These are phyloP conservation scores for Aradophagus sp. DNA, from an alignment of 1,140 invertebrate species.

Conservation along the genomic window DNA sequence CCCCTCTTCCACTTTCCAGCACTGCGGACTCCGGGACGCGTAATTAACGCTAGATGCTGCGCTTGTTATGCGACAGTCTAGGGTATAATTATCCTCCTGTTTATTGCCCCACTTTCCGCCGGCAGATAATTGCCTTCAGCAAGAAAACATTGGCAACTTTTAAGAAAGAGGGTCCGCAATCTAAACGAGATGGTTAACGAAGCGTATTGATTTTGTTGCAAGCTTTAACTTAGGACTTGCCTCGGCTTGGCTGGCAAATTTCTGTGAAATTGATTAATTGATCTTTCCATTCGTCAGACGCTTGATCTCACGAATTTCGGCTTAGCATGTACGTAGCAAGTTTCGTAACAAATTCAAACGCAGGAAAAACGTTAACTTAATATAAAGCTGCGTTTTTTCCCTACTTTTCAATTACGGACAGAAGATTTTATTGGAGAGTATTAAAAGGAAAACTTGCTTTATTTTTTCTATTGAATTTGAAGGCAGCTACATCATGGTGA, in stretches of 20 bases:
- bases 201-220: conserved; percentile 49
- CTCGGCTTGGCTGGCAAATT: conserved; percentile 48
- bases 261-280: conserved; percentile 25
- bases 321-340: background rate
- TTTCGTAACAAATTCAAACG: too few relatives aligned
- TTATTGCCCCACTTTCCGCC: conserved; percentile 37
- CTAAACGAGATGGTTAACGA: conserved; percentile 39
- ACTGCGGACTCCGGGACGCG: conserved; percentile 4
- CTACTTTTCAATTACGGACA: too few relatives aligned
- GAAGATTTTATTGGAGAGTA: too few relatives aligned
- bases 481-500: too few relatives aligned
- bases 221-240: conserved; percentile 40
- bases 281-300: conserved; percentile 21
- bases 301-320: conserved; percentile 3
- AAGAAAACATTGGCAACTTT: conserved; percentile 51
- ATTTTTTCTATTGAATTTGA: too few relatives aligned
- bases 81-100: conserved; percentile 41
- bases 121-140: conserved; percentile 43
- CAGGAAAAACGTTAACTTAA: too few relatives aligned
- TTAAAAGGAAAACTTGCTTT: too few relatives aligned
- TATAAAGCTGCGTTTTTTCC: too few relatives aligned
- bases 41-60: conserved; percentile 44
- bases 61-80: conserved; percentile 36
- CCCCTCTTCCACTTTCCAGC: conserved; percentile 3
- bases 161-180: conserved; percentile 38